A percentile compares a stretch with the other conserved stretches of the same genome.
These are phyloP conservation scores for Hippocampus guttulatus DNA, from an alignment of 2,113 vertebrate species.

Conservation along the genomic window DNA sequence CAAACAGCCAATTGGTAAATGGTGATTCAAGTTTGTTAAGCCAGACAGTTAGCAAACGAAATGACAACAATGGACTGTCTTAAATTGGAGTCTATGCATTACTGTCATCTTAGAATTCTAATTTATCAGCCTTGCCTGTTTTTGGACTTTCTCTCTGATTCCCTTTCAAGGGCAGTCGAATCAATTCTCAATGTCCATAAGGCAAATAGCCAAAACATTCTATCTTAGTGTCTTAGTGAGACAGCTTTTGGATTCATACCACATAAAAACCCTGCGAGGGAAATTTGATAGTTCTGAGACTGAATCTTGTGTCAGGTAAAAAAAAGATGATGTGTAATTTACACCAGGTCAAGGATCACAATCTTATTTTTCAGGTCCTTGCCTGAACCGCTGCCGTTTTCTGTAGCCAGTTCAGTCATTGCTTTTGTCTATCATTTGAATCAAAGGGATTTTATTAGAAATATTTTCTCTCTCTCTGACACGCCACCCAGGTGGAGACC, in stretches of 20 bases:
- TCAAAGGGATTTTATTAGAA: slow-evolving; percentile 22
- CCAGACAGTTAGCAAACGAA: too few species aligned
- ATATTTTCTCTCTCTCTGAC: slow-evolving; percentile 53
- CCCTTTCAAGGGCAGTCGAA: slow-evolving; percentile 27
- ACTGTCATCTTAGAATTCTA: neutral
- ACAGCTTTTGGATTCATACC: slow-evolving; percentile 46
- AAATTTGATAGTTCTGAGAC: slow-evolving; percentile 2
- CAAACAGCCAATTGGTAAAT: slow-evolving; percentile 65
- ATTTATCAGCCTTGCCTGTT: slow-evolving; percentile 8
- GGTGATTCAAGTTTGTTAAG: slow-evolving; percentile 29
- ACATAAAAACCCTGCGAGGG: slow-evolving; percentile 11
- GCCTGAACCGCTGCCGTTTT: neutral
- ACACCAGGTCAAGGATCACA: neutral
- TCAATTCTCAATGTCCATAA: slow-evolving; percentile 29
- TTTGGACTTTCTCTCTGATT: slow-evolving; percentile 9
- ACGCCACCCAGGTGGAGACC: slow-evolving; percentile 49
- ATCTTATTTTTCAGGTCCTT: neutral
- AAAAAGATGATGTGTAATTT: neutral
- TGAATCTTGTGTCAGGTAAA: neutral
- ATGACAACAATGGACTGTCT: too few species aligned
- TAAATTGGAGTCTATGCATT: neutral
- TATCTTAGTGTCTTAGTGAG: slow-evolving; percentile 16
- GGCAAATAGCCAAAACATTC: slow-evolving; percentile 25
- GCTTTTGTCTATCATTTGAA: neutral
- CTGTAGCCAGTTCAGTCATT: neutral